Evolutionary conservation across 30 jellyfish, hydroid and myxozoan genomes (phyloP).

Genomic region (Chironex yamaguchii): DNA sequence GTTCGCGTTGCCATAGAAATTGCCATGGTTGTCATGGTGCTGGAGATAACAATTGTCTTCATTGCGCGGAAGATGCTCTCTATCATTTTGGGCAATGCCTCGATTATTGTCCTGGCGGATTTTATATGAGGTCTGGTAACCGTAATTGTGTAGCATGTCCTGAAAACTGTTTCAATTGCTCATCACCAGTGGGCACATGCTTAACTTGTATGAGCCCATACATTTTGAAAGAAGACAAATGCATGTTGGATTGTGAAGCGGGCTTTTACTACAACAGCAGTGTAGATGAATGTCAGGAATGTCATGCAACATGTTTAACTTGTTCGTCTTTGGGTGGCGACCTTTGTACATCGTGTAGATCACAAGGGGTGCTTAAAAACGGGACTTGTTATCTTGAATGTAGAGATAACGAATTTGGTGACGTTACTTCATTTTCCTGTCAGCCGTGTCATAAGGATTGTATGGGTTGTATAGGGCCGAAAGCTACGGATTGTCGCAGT

Average conservation of each 20-base stretch:
- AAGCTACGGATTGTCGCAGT: constrained; percentile 45
- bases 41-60: constrained; percentile 27
- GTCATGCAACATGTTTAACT: constrained; percentile 69
- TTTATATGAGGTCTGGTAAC: constrained; percentile 27
- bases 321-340: constrained; percentile 55
- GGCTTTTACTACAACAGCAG: constrained; percentile 43
- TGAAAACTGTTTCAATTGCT: constrained; percentile 60
- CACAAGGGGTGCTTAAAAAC: constrained; percentile 18
- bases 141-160: constrained; percentile 49
- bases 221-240: constrained; percentile 48
- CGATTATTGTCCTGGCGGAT: constrained; percentile 62
- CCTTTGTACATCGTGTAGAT: constrained; percentile 73
- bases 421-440: constrained; percentile 24
- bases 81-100: constrained; percentile 47
- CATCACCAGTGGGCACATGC: constrained; percentile 55
- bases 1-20: constrained; percentile 53
- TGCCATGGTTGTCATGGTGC: constrained; percentile 74
- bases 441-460: constrained; percentile 75
- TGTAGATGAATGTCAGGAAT: constrained; percentile 41
- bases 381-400: constrained; percentile 64
- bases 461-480: constrained; percentile 76
- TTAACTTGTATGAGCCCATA: constrained; percentile 61
- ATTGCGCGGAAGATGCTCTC: constrained; percentile 54
- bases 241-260: constrained; percentile 64
- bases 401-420: constrained; percentile 54